Evolutionary conservation across 2,888 invertebrate genomes (phyloP), one percentile per base, ranked within the genome.

Genomic region (Eupithecia vulgata): DNA sequence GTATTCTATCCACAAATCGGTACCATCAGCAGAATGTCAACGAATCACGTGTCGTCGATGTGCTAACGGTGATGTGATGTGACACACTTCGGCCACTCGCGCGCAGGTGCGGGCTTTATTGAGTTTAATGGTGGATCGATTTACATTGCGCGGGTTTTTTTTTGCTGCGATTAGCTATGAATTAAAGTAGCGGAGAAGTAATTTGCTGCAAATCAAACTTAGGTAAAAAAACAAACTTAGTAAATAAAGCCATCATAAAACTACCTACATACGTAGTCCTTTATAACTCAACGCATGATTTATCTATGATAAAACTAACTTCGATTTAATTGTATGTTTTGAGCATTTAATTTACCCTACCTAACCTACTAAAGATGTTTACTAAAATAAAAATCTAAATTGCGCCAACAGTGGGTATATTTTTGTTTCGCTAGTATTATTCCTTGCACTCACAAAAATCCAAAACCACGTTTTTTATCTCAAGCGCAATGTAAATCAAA

Each of bases 11-110:
- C 34, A 34, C 61, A 61, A 30, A 61, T 35, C 15, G 8, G 34
- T 35, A 10, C n/a, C 35, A n/a, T 35, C 62, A 37, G 62, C 35
- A 35, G 12, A 68, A 68, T 68, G 61, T 61, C 61, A 68, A 30
- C 68, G 42, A 68, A 59, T 61, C 25, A n/a, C 61, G 37, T 42
- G 35, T 67, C 68, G 67, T 81, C 79, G 81, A 81, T 84, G 81
- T 81, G 83, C 78, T 82, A 82, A 82, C 73, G 81, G 79, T 70
- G 72, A 73, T 70, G 79, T 70, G 72, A 73, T 70, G 69, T 78
- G 83, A 79, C 87, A 65, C 65, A 65, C 40, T 65, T 64, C 0
- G 10, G 12, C 21, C 12, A 37, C 65, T 65, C 40, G 1, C 7
- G 65, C 62, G 62, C 62, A 25, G 21, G 17, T 34, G 61, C 34